These are phyloP conservation scores for Zelostemma sp. DNA, from an alignment of 1,140 invertebrate genomes.

Conservation along the genomic window DNA sequence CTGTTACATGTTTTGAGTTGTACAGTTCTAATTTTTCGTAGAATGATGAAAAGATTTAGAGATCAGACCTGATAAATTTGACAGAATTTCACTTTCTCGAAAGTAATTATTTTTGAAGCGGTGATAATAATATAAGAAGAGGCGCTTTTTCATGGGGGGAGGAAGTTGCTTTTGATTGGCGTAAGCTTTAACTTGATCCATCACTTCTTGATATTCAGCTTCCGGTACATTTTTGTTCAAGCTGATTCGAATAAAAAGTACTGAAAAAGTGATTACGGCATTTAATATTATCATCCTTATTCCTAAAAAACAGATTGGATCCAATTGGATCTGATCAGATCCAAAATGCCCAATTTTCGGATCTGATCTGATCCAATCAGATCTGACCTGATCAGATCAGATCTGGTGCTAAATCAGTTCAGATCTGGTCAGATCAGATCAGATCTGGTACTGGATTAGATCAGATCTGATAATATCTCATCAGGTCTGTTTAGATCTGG, in stretches of 20 bases:
- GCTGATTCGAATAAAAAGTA: slow-evolving; percentile 58
- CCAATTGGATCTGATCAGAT: too few relatives aligned
- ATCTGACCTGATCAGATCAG: too few relatives aligned
- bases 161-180: slow-evolving; percentile 61
- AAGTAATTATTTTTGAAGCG: slow-evolving; percentile 62
- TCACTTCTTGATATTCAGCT: slow-evolving; percentile 59
- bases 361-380: too few relatives aligned
- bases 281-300: slow-evolving; percentile 12
- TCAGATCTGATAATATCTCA: slow-evolving; percentile 5
- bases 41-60: not conserved
- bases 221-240: slow-evolving; percentile 49
- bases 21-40: not conserved
- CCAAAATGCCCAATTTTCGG: too few relatives aligned
- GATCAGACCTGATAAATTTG: slow-evolving; percentile 54
- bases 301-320: too few relatives aligned
- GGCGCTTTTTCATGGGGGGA: slow-evolving; percentile 56
- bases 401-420: too few relatives aligned
- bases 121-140: slow-evolving; percentile 58
- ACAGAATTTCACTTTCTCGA: slow-evolving; percentile 55
- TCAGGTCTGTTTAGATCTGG: too few relatives aligned
- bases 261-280: slow-evolving; percentile 39
- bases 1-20: slow-evolving; percentile 35
- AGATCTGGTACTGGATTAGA: too few relatives aligned
- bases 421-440: too few relatives aligned
- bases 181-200: slow-evolving; percentile 62